A percentile compares a stretch with the other conserved stretches of the same genome.
Conservation (phyloP, 2,113 vertebrate genomes). For the Ptyas mucosa region DNA sequence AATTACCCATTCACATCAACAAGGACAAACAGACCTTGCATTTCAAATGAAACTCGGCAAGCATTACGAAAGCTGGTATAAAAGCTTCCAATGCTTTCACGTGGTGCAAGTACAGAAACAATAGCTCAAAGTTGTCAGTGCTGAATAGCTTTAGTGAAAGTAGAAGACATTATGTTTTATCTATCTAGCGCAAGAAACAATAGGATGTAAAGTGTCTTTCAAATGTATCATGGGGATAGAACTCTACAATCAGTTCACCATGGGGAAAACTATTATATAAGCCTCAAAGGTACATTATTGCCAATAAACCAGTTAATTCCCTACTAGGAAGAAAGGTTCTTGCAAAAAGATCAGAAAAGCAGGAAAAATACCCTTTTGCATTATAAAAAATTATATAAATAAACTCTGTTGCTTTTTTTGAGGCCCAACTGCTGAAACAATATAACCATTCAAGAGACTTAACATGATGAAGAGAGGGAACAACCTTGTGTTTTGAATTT, state of each 20-base stretch:
- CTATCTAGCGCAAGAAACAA: constrained; percentile 21
- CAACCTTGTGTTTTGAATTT: not conserved
- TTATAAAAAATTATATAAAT: not conserved
- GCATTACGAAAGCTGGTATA: constrained; percentile 28
- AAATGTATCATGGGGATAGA: constrained; percentile 15
- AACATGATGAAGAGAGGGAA: not conserved
- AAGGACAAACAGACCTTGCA: constrained; percentile 57
- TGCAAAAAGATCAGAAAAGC: not conserved
- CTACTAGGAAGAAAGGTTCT: not conserved
- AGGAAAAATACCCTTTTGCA: not conserved
- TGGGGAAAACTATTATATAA: constrained; percentile 27
- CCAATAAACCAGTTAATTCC: constrained; percentile 15
- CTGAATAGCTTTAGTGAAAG: constrained; percentile 30
- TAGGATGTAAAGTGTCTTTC: constrained; percentile 1
- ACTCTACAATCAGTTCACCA: not conserved
- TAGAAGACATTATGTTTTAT: not conserved
- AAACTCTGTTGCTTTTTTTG: not conserved
- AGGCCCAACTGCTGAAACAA: not conserved
- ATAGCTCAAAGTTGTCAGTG: not conserved
- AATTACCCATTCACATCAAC: constrained; percentile 52
- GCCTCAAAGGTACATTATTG: constrained; percentile 9
- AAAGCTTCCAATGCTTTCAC: constrained; percentile 26
- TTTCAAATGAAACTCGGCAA: constrained; percentile 47
- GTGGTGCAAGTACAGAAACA: constrained; percentile 32
- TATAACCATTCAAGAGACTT: not conserved